A percentile compares a stretch with the other conserved stretches of the same genome.
These are phyloP conservation scores for Plutomurus gul DNA, from an alignment of 1,140 invertebrate species.

Conservation along the genomic window DNA sequence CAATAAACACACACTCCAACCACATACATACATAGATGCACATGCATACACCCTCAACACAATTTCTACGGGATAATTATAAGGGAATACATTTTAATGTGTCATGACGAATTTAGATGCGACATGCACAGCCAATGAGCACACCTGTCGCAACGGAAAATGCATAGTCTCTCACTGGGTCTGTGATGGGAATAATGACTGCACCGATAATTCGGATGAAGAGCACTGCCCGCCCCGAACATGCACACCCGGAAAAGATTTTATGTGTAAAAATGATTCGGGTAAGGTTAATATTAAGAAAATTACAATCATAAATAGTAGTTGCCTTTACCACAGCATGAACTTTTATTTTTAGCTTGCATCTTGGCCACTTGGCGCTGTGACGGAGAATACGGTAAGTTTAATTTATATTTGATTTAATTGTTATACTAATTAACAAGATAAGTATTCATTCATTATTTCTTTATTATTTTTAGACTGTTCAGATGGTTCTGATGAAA, in stretches of 20 bases:
- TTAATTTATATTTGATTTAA: no score
- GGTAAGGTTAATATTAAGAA: constrained; percentile 69
- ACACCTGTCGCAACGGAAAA: constrained; percentile 83
- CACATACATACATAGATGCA: no score
- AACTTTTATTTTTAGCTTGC: no score
- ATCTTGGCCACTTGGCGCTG: constrained; percentile 69
- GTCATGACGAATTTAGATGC: constrained; percentile 66
- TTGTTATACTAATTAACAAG: no score
- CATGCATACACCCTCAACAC: no score
- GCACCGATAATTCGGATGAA: constrained; percentile 69
- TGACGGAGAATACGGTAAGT: constrained; percentile 80
- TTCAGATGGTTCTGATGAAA: constrained; percentile 77
- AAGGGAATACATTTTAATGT: background rate
- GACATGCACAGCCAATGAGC: constrained; percentile 84
- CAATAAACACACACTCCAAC: no score
- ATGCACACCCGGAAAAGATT: constrained; percentile 71
- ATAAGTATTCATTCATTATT: no score
- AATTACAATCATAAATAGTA: no score
- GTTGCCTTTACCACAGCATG: no score
- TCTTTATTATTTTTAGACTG: no score
- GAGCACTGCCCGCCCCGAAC: constrained; percentile 71
- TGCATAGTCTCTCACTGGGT: constrained; percentile 86
- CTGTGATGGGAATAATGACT: constrained; percentile 70
- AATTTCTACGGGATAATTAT: background rate
- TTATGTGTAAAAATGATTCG: constrained; percentile 68